Base-by-base conservation (phyloP, 2,113 vertebrate genomes). In the Dunckerocampus dactyliophorus region DNA sequence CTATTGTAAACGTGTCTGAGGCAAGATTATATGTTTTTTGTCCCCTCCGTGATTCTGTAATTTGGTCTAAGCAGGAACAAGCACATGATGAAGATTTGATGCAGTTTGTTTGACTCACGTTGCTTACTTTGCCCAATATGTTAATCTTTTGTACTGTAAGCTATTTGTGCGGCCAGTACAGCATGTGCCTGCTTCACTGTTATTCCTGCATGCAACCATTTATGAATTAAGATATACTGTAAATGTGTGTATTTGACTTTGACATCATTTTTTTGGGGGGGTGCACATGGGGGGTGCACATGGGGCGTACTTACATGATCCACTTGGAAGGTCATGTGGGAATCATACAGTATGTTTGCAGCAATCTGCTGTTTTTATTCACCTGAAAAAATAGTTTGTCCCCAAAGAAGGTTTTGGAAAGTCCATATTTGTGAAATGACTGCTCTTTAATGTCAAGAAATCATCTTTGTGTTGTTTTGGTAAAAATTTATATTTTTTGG, bases 81-180 rank as follows among this genome's bases (percentile, higher is more conserved):
- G 60, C 76, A 76, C 62, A 62, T 80, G 79, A 77, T 58, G 45
- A 51, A 80, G 67, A 73, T 82, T 75, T 68, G 56, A 71, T 81
- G 49, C 61, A 57, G 19, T 79, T 67, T 79, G 21, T 45, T 69
- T 63, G 63, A 58, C 75, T 82, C 10, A 21, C 22, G 3, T 72
- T 65, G 57, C 50, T 8, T 8, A 47, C 42, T 62, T 67, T 68
- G 51, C 56, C 31, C 63, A 73, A 20, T 45, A 42, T 60, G 34
- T 69, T 53, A 49, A 69, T 34, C 3, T 19, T 47, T 60, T 16
- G 34, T 39, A 62, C 24, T 28, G 12, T 60, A 61, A 68, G 63
- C 12, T 10, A 49, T 65, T 76, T 73, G 42, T 46, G 48, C 39
- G 21, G 47, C 52, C 5, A 20, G 53, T 70, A 58, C 21, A 43